Conservation (phyloP, 1,140 invertebrate genomes). For the Aricia agestis region DNA sequence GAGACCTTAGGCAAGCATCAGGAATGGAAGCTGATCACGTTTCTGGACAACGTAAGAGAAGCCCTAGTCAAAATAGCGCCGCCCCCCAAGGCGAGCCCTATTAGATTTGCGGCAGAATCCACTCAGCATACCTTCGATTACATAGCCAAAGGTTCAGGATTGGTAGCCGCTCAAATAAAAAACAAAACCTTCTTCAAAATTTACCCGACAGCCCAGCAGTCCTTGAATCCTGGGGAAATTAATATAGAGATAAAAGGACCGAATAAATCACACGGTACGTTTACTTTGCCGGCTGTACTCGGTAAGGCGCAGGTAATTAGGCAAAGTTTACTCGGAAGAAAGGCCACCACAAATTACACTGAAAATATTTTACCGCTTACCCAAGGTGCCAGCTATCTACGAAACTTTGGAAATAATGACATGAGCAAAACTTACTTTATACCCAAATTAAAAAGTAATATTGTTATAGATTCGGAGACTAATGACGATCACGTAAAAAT, state of each 20-base stretch:
- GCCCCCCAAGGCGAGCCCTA: conserved; percentile 35
- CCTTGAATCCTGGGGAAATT: conserved; percentile 68
- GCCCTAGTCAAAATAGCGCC: conserved; percentile 66
- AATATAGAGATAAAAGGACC: conserved; percentile 70
- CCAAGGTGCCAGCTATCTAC: conserved; percentile 60
- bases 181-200: conserved; percentile 73
- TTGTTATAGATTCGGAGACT: conserved; percentile 59
- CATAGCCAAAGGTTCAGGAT: conserved; percentile 77
- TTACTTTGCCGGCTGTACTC: conserved; percentile 59
- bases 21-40: conserved; percentile 75
- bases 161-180: conserved; percentile 73
- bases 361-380: conserved; percentile 60
- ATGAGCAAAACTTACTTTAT: conserved; percentile 69
- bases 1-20: conserved; percentile 66
- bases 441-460: conserved; percentile 68
- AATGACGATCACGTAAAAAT: conserved; percentile 58
- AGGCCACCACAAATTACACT: conserved; percentile 51
- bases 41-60: conserved; percentile 65
- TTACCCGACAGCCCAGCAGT: conserved; percentile 72
- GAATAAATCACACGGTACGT: conserved; percentile 62
- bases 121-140: conserved; percentile 72
- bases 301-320: conserved; percentile 67
- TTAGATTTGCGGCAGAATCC: conserved; percentile 43
- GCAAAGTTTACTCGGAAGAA: conserved; percentile 61
- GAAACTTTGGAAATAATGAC: conserved; percentile 62